Base-by-base conservation (phyloP, 2,797 vertebrate genomes). In the Rhodeus uyekii region DNA sequence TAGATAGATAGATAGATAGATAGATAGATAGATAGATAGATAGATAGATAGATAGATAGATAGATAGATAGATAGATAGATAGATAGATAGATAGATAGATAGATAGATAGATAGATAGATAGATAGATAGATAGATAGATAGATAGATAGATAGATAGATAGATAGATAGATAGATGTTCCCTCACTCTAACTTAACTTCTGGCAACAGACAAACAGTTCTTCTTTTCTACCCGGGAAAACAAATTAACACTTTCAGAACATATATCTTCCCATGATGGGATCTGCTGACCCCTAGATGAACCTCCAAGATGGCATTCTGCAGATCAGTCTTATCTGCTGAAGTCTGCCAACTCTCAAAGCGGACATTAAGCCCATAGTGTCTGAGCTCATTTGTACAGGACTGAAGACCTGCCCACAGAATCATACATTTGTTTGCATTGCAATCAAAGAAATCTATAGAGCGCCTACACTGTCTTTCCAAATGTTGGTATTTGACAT, bases 281-380 rank as follows among this genome's bases (percentile, higher is more conserved):
- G 32, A 65, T n/a, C 7, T 5, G 14, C 3, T 93, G 91, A 92
- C 91, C 91, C 91, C 84, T 86, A n/a, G 22, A 8, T 90, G 91
- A 94, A 92, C 92, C 81, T 53, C 12, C 19, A 24, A 5, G 36
- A 34, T 38, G 55, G 78, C 61, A 50, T 27, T 69, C 39, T 22
- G 1, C 32, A 24, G 38, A 50, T 22, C 55, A 71, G 13, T 22
- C 24, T 75, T 85, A 68, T 83, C 65, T 63, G 29, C 34, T 69
- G 63, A 19, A 75, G 42, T 48, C 32, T 55, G 36, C 44, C 82
- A 76, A 13, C 12, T 90, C 48, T 87, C 79, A 81, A 86, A 89
- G 77, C 19, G 69, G 84, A 83, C 71, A 71, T 75, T 78, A n/a
- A 64, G 22, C 14, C 5, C 6, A 32, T 5, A 63, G 36, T 90